Evolutionary conservation across 2,888 invertebrate genomes (phyloP).

Genomic region (Pandemis cinnamomeana): DNA sequence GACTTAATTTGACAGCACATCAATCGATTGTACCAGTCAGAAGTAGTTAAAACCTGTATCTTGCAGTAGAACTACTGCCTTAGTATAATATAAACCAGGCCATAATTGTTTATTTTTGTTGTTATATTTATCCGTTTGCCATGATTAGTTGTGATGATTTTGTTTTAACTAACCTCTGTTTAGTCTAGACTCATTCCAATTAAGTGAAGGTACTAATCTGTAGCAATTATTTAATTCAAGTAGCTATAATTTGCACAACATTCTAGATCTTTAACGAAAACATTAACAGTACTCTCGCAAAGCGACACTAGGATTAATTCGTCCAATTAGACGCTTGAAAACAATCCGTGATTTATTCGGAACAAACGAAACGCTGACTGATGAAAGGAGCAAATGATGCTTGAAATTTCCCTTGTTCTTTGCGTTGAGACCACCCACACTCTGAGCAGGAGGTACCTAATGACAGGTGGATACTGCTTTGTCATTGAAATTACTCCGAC

Average conservation of each 20-base stretch:
- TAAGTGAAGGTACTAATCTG: background rate
- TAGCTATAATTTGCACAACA: background rate
- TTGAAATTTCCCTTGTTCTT: slow-evolving; percentile 35
- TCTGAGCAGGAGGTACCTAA: slow-evolving; percentile 41
- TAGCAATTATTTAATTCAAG: background rate
- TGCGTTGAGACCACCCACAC: slow-evolving; percentile 37
- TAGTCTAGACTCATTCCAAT: background rate
- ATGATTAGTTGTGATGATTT: background rate
- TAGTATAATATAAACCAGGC: too few species aligned
- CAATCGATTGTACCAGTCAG: too few species aligned
- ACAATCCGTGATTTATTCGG: slow-evolving; percentile 39
- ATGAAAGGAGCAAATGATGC: slow-evolving; percentile 37
- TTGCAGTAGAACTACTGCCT: too few species aligned
- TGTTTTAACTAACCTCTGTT: background rate
- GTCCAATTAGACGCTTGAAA: slow-evolving; percentile 33
- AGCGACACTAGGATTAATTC: slow-evolving; percentile 33
- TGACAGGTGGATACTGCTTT: slow-evolving; percentile 47
- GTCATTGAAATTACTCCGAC: slow-evolving; percentile 54
- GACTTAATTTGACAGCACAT: too few species aligned
- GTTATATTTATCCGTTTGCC: too few species aligned
- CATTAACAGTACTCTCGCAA: slow-evolving; percentile 17
- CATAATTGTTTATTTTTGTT: too few species aligned
- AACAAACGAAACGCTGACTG: slow-evolving; percentile 33
- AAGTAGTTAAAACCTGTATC: too few species aligned
- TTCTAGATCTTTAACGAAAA: slow-evolving; percentile 4